Conservation (phyloP, 1,140 invertebrate genomes). For the Caenorhabditis inopinata region DNA sequence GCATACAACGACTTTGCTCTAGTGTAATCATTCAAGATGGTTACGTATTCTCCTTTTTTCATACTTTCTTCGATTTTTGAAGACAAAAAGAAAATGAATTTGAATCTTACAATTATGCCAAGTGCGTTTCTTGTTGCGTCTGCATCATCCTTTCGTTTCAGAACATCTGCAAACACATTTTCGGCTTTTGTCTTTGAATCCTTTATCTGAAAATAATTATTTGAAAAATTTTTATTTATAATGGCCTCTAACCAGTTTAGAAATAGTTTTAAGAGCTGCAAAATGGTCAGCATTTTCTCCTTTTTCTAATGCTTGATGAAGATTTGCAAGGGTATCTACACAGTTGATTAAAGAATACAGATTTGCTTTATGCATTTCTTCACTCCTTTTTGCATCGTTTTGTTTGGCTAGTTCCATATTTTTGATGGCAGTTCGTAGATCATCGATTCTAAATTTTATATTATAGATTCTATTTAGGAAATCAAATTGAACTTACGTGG, state of each 20-base stretch:
- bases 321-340: constrained; percentile 60
- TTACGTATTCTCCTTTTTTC: constrained; percentile 88
- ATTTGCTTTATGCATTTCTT: constrained; percentile 65
- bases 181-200: constrained; percentile 87
- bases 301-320: constrained; percentile 54
- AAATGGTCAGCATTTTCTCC: constrained; percentile 50
- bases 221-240: neutral
- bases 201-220: constrained; percentile 67
- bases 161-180: constrained; percentile 88
- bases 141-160: constrained; percentile 86
- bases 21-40: constrained; percentile 95
- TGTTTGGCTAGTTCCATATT: constrained; percentile 56
- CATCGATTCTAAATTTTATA: constrained; percentile 54
- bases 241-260: constrained; percentile 42
- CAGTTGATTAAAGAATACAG: constrained; percentile 63
- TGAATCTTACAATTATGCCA: constrained; percentile 82
- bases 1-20: constrained; percentile 92
- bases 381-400: constrained; percentile 57
- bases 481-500: constrained; percentile 48
- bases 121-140: constrained; percentile 92
- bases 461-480: neutral
- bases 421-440: constrained; percentile 55
- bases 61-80: constrained; percentile 87
- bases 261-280: constrained; percentile 51
- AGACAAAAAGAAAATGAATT: constrained; percentile 91